Base-by-base conservation (phyloP, 2,888 invertebrate genomes). In the Phortica okadai region DNA sequence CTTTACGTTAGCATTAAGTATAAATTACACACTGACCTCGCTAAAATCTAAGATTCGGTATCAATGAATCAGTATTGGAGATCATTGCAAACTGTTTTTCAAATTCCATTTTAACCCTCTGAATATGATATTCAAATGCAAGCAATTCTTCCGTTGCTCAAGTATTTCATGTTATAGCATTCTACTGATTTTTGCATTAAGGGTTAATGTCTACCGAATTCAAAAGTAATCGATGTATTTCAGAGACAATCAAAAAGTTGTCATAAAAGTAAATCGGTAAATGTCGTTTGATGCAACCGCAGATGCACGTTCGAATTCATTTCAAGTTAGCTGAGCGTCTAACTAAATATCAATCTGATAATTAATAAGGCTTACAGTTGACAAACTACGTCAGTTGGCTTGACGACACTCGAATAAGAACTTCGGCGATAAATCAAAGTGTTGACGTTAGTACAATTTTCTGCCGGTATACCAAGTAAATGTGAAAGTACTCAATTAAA, bases 11-110 rank as follows among this genome's bases (percentile, higher is more conserved):
- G 33, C 25, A 54, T 54, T 10, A n/a, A 45, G 54, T 70, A 54
- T 70, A 54, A 54, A 70, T 70, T 70, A 33, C 70, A 54, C 11
- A 14, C 54, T 54, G 70, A 70, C 70, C 70, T 70, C 70, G 70
- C 25, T 25, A 14, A 3, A 54, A 21, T 41, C 33, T 41, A 67
- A 14, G 42, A 67, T 67, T 14, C 2, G 33, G 16, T 67, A 42
- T 64, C 62, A 64, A 64, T 70, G n/a, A 33, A 70, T 70, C 25
- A 14, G 25, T 50, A 2, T 33, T 64, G 8, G 25, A 45, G n/a
- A 59, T 59, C 25, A 59, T 59, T n/a, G 21, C 16, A 59, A n/a
- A 59, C 7, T 21, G 21, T 70, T 33, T 54, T 25, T 2, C 25
- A 25, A 25, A 54, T 70, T 21, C 25, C 21, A 70, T 54, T 33